Conservation (phyloP, 1,140 invertebrate species). For the Aleiodes sp. region DNA sequence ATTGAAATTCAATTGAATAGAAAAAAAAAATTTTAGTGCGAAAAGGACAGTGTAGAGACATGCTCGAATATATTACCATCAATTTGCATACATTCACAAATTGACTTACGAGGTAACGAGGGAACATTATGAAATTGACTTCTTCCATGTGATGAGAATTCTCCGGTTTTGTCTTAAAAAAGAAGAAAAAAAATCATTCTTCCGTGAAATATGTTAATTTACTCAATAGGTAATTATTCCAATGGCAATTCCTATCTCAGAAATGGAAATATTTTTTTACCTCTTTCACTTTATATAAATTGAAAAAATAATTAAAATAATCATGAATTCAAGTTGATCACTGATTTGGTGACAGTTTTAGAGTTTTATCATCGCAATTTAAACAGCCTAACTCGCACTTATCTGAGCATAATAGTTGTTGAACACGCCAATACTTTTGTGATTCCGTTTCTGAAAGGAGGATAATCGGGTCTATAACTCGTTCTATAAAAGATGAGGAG, state of each 20-base stretch:
- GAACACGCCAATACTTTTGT: slow-evolving; percentile 52
- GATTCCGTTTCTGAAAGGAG: slow-evolving; percentile 30
- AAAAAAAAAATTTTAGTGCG: not conserved
- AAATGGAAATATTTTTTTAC: too few species aligned
- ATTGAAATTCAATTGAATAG: not conserved
- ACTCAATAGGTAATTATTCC: not conserved
- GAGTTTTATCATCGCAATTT: slow-evolving; percentile 44
- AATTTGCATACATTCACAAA: slow-evolving; percentile 53
- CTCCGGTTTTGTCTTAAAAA: not conserved
- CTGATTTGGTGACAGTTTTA: not conserved
- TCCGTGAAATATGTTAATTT: slow-evolving; percentile 14
- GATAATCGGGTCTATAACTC: slow-evolving; percentile 16
- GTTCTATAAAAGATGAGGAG: too few species aligned
- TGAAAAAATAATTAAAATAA: slow-evolving; percentile 32
- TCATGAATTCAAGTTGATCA: slow-evolving; percentile 23
- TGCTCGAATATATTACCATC: slow-evolving; percentile 50
- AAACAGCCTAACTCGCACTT: slow-evolving; percentile 55
- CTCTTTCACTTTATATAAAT: not conserved
- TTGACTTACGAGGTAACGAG: slow-evolving; percentile 45
- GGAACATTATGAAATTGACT: slow-evolving; percentile 45
- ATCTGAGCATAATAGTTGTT: slow-evolving; percentile 51
- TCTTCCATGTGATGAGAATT: not conserved
- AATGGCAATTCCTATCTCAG: too few species aligned
- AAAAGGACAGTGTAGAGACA: not conserved
- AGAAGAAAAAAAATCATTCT: not conserved